Conservation (phyloP, 2,888 invertebrate genomes). For the Caenorhabditis sp. region DNA sequence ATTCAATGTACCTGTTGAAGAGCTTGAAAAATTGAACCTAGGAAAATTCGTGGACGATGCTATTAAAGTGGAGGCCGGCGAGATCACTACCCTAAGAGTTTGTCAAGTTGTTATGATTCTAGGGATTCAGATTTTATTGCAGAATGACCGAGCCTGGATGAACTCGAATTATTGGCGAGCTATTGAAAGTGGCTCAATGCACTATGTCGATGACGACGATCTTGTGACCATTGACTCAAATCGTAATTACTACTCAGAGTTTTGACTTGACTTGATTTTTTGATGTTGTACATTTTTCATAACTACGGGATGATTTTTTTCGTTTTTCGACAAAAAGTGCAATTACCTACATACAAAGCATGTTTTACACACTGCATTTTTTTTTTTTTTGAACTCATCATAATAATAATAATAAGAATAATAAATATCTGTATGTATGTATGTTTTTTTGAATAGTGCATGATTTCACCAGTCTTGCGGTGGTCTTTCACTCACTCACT, state of each 20-base stretch:
- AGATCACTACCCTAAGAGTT: constrained; percentile 57
- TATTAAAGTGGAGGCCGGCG: constrained; percentile 63
- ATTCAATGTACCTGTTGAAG: constrained; percentile 62
- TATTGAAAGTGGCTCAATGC: constrained; percentile 50
- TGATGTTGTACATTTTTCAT: background rate
- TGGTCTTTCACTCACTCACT: background rate
- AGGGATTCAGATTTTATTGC: constrained; percentile 16
- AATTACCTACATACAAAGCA: background rate
- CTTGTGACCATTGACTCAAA: constrained; percentile 50
- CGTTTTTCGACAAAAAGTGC: background rate
- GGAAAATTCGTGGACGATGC: constrained; percentile 65
- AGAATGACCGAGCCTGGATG: constrained; percentile 57
- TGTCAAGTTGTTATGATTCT: background rate
- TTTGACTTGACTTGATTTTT: constrained; percentile 11
- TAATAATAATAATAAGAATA: no score
- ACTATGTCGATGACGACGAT: constrained; percentile 59
- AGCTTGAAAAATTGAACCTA: constrained; percentile 59
- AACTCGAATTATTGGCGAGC: constrained; percentile 61
- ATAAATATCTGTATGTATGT: background rate
- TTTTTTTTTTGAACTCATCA: no score
- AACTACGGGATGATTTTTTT: background rate
- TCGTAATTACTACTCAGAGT: constrained; percentile 60
- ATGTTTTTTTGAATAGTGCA: background rate
- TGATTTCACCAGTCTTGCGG: background rate
- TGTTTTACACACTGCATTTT: no score